A percentile compares a stretch with the other conserved stretches of the same genome.
Conservation (phyloP, 2,888 invertebrate genomes). For the Euplagia quadripunctaria region DNA sequence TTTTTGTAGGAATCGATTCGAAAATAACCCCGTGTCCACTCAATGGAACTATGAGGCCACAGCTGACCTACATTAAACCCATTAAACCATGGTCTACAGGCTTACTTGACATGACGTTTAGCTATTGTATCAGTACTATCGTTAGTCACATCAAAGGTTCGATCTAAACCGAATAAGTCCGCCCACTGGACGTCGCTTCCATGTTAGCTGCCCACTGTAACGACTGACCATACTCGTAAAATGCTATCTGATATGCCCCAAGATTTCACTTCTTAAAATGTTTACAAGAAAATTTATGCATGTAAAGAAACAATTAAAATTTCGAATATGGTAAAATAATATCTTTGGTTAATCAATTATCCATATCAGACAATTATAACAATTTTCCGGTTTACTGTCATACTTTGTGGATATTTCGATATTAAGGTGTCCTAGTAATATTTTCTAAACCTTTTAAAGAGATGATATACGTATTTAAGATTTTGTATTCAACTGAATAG, state of each 20-base stretch:
- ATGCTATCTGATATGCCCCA: conserved; percentile 28
- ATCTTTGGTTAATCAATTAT: conserved; percentile 7
- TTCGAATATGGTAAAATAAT: conserved; percentile 6
- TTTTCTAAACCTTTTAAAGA: background rate
- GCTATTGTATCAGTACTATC: conserved; percentile 45
- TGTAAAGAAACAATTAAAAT: conserved; percentile 6
- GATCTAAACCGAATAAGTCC: conserved; percentile 39
- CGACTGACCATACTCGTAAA: conserved; percentile 33
- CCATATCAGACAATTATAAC: conserved; percentile 11
- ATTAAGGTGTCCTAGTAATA: background rate
- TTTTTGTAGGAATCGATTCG: conserved; percentile 36
- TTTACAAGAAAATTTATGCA: background rate
- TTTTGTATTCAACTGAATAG: background rate
- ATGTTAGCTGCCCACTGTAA: conserved; percentile 32
- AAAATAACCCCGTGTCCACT: conserved; percentile 29
- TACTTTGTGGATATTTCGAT: conserved; percentile 10
- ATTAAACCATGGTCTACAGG: conserved; percentile 65
- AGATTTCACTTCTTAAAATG: conserved; percentile 20
- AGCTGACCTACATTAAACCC: conserved; percentile 67
- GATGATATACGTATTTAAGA: background rate
- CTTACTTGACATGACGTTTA: conserved; percentile 69
- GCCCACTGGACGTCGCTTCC: conserved; percentile 45
- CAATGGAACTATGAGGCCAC: conserved; percentile 42
- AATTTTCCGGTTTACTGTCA: conserved; percentile 10
- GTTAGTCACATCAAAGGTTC: conserved; percentile 53